Base-by-base conservation (phyloP, 2,113 vertebrate species). In the Chroicocephalus ridibundus region DNA sequence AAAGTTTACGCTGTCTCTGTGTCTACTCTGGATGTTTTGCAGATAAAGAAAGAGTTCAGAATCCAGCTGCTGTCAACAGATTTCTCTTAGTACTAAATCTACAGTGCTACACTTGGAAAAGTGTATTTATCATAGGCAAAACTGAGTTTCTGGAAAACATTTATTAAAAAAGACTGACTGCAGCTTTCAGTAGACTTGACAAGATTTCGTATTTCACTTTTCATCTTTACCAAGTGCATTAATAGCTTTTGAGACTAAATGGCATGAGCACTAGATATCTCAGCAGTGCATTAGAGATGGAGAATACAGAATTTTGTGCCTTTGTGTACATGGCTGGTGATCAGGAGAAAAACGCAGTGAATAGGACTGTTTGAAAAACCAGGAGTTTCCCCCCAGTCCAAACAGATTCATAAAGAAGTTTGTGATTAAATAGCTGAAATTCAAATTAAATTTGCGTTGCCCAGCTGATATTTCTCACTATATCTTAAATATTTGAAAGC, bases 241-340 rank as follows among this genome's bases (percentile, higher is more conserved):
- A 96, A 94, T 92, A 91, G 77, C 74, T 95, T 92, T 95, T 82
- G 88, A 93, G 66, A 49, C 36, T 82, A 72, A 95, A 92, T 76
- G 8, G 38, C 44, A 61, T 26, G 57, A 94, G 47, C 61, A 40
- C 72, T 82, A 76, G 72, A 38, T 95, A 72, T 65, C 65, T 94
- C 69, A 82, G 57, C 34, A 79, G 77, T 34, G 19, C 74, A 79
- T 79, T 87, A 94, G 54, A 85, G 34, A 65, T 40, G 36, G 31
- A 86, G 69, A 92, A 93, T 84, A 71, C 13, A 79, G 61, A 71
- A 75, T 79, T 84, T 68, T 76, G 24, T 54, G 49, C 21, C 44
- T 91, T 89, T 79, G 18, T 57, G 10, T 66, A 52, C 15, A 31
- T 55, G 26, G 12, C 42, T 92, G 36, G 10, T 82, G 44, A 62